Evolutionary conservation across 2,113 vertebrate species (phyloP).

Genomic region (Tragelaphus buxtoni): DNA sequence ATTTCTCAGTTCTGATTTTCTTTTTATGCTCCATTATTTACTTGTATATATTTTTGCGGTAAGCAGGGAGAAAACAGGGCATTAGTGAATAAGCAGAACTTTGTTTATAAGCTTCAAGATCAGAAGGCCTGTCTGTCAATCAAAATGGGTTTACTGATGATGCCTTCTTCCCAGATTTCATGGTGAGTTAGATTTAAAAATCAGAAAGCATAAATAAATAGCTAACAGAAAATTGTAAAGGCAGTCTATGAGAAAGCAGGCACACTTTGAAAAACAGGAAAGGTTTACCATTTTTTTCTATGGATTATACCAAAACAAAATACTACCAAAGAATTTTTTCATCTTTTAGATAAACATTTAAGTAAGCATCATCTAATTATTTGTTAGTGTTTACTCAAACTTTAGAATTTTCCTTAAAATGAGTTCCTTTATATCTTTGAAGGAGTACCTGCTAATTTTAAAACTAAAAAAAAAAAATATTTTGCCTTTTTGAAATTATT

Average conservation of each 20-base stretch:
- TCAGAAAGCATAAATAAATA: conserved; percentile 8
- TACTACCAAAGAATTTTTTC: neutral
- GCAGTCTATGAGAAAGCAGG: neutral
- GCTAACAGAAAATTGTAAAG: neutral
- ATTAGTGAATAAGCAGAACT: neutral
- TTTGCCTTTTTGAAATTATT: neutral
- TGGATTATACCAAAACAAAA: conserved; percentile 27
- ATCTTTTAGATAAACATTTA: conserved; percentile 9
- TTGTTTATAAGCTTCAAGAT: neutral
- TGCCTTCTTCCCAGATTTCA: neutral
- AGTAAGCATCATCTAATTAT: neutral
- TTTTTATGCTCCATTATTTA: neutral
- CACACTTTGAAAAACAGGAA: neutral
- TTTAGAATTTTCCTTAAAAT: conserved; percentile 14
- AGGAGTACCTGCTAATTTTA: neutral
- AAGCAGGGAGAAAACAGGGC: neutral
- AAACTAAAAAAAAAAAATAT: neutral
- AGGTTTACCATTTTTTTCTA: neutral
- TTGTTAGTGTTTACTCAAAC: neutral
- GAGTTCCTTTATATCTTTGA: neutral
- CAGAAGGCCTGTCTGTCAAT: neutral
- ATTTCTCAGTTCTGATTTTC: neutral
- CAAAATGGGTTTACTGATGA: neutral
- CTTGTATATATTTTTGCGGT: neutral
- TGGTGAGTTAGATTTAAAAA: neutral